Conservation (phyloP, 2,797 vertebrate genomes). For the Peromyscus aztecus region DNA sequence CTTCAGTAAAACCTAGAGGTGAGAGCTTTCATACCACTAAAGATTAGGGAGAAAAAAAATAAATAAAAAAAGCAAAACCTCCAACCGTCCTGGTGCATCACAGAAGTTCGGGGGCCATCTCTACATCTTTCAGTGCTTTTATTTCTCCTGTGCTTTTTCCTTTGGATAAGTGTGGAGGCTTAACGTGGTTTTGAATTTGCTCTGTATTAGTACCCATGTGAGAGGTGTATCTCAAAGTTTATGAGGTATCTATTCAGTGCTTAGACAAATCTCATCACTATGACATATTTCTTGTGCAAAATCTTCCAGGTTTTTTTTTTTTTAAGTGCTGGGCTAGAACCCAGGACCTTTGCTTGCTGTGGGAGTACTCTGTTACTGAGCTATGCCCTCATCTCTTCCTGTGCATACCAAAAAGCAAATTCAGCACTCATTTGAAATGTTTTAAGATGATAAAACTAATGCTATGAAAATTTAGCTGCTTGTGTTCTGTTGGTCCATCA, state of each 20-base stretch:
- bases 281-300: slow-evolving; percentile 1
- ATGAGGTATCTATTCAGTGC: slow-evolving; percentile 19
- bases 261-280: slow-evolving; percentile 24
- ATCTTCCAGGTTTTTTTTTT: background rate
- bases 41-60: background rate
- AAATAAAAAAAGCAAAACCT: background rate
- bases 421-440: background rate
- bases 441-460: slow-evolving; percentile 36
- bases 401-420: background rate
- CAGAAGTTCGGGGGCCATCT: accelerated
- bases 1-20: background rate
- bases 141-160: slow-evolving; percentile 9
- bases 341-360: too few species aligned
- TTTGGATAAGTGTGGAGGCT: slow-evolving; percentile 68
- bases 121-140: background rate
- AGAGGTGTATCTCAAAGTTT: slow-evolving; percentile 35
- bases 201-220: slow-evolving; percentile 44
- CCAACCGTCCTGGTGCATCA: background rate
- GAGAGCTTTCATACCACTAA: background rate
- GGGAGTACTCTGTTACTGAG: background rate
- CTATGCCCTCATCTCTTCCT: background rate
- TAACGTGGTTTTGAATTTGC: slow-evolving; percentile 67
- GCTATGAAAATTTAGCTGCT: slow-evolving; percentile 46
- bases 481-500: slow-evolving; percentile 44
- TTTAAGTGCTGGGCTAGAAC: background rate